Conservation (phyloP, 2,797 vertebrate species). For the Gymnoscopelus braueri region DNA sequence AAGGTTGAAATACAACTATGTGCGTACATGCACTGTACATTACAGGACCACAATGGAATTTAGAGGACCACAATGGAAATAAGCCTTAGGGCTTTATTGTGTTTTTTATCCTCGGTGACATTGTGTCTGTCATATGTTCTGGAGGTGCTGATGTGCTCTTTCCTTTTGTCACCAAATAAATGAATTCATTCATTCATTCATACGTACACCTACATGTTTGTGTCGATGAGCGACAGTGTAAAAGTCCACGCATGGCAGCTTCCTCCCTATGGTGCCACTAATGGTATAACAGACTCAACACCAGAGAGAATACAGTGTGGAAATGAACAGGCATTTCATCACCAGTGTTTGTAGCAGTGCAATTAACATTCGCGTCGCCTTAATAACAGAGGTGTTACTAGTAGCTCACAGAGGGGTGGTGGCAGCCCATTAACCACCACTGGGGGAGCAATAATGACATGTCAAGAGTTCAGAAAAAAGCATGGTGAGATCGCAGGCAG, state of each 20-base stretch:
- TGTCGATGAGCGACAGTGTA: constrained; percentile 15
- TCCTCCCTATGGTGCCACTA: constrained; percentile 5
- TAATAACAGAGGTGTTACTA: constrained; percentile 51
- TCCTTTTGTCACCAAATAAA: too few relatives aligned
- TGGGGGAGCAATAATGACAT: constrained; percentile 45
- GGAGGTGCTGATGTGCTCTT: too few relatives aligned
- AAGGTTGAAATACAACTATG: too few relatives aligned
- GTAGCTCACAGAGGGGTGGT: constrained; percentile 52
- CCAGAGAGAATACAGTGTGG: constrained; percentile 21
- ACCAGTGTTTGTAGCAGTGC: constrained; percentile 15
- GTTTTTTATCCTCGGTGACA: too few relatives aligned
- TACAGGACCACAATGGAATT: too few relatives aligned
- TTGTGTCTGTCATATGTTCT: too few relatives aligned
- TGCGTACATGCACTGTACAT: too few relatives aligned
- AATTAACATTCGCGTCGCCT: constrained; percentile 17
- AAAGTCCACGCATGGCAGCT: constrained; percentile 5
- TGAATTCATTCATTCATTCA: too few relatives aligned
- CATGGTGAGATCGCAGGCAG: constrained; percentile 5
- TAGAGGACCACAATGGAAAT: too few relatives aligned
- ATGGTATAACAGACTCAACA: constrained; percentile 32
- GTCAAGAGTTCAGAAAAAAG: constrained; percentile 23
- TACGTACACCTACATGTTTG: neutral
- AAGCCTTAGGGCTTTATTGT: too few relatives aligned
- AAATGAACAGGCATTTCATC: constrained; percentile 48
- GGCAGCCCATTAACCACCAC: constrained; percentile 56